A percentile compares a stretch with the other conserved stretches of the same genome.
These are phyloP conservation scores for Dipodomys ordii DNA, from an alignment of 2,113 vertebrate genomes.

Conservation along the genomic window DNA sequence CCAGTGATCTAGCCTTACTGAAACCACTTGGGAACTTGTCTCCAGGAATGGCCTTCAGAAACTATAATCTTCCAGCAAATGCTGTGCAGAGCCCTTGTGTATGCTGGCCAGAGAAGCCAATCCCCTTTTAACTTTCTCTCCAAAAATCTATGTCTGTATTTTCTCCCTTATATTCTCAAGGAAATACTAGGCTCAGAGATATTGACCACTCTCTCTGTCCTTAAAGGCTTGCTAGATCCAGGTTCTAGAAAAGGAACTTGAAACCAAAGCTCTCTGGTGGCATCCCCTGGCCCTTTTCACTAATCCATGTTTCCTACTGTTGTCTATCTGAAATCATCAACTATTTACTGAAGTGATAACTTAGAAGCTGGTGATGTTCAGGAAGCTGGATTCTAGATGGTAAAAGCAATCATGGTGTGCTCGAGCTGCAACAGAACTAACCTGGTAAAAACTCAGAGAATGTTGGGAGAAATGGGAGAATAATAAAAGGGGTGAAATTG, in stretches of 20 bases:
- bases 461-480: no score
- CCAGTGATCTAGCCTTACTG: background rate
- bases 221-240: background rate
- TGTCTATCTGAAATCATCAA: background rate
- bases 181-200: background rate
- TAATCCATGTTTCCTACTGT: background rate
- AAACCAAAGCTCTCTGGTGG: background rate
- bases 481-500: no score
- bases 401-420: no score
- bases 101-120: background rate
- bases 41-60: conserved; percentile 11
- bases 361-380: background rate
- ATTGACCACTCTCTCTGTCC: no score
- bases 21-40: background rate
- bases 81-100: background rate
- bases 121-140: background rate
- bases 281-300: background rate
- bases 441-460: background rate
- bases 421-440: background rate
- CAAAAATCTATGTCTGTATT: background rate
- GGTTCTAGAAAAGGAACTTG: background rate
- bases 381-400: background rate
- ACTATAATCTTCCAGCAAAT: background rate
- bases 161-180: background rate
- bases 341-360: background rate